phyloP scores from a whole-genome alignment of 2,113 vertebrate genomes.

The Eonycteris spelaea region DNA sequence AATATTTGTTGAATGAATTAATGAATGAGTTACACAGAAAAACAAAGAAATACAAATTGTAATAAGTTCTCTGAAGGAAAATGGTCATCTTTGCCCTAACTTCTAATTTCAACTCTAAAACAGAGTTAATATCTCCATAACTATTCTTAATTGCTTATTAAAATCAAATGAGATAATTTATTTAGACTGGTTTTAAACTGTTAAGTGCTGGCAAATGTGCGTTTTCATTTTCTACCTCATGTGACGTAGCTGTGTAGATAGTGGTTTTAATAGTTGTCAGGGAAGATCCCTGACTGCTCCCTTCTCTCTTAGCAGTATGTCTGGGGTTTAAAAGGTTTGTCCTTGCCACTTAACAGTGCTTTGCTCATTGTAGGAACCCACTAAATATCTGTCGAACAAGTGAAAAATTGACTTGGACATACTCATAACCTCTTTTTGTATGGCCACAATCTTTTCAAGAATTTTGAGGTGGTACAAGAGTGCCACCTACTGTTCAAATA shows the following conservation, averaged over 20 bases:
- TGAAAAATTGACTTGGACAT: background rate
- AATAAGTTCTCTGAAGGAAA: background rate
- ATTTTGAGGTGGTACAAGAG: conserved; percentile 17
- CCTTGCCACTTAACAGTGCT: background rate
- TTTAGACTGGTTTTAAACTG: background rate
- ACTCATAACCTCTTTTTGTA: background rate
- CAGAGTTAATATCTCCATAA: background rate
- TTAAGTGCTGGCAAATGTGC: background rate
- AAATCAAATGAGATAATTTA: background rate
- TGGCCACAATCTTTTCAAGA: background rate
- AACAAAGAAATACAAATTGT: background rate
- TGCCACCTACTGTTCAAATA: conserved; percentile 64
- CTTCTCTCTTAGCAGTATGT: background rate
- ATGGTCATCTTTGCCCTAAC: background rate
- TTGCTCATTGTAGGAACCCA: background rate
- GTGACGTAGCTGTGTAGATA: background rate
- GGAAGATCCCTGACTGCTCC: background rate
- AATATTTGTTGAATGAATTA: background rate
- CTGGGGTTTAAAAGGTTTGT: background rate
- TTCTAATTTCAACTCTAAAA: background rate
- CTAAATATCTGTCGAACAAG: background rate
- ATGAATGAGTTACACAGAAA: background rate
- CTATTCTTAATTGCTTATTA: background rate
- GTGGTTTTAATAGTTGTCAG: background rate
- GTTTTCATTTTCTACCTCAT: background rate